A percentile compares a stretch with the other conserved stretches of the same genome.
Conservation (phyloP, 2,888 invertebrate genomes). For the Quadriops clusia region DNA sequence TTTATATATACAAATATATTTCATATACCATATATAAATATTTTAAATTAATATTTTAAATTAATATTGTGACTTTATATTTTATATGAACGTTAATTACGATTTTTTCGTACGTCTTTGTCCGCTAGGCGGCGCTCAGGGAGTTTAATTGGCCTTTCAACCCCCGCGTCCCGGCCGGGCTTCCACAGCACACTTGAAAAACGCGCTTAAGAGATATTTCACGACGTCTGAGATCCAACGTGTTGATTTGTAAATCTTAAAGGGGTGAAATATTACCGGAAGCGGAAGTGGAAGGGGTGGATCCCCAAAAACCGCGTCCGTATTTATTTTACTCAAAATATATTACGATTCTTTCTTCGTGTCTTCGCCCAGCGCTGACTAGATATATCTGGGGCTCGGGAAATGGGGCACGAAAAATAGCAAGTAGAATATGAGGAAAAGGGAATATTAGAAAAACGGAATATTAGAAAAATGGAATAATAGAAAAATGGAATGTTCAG, state of each 20-base stretch:
- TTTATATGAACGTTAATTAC: too few relatives aligned
- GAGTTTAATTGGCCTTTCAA: too few relatives aligned
- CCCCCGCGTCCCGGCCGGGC: not conserved
- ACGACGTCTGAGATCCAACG: slow-evolving; percentile 24
- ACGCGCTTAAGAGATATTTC: slow-evolving; percentile 6
- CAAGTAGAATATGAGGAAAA: too few relatives aligned
- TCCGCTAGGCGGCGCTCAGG: too few relatives aligned
- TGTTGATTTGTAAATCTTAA: slow-evolving; percentile 27
- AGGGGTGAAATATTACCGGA: slow-evolving; percentile 31
- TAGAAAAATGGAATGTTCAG: not conserved
- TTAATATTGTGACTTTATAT: too few relatives aligned
- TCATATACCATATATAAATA: too few relatives aligned
- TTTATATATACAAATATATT: too few relatives aligned
- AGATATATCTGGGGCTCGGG: not conserved
- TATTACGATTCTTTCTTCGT: slow-evolving; percentile 5
- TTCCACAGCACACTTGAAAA: slow-evolving; percentile 1
- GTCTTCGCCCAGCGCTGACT: not conserved
- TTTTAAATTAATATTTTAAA: too few relatives aligned
- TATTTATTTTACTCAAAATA: slow-evolving; percentile 9
- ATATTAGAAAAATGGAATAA: not conserved
- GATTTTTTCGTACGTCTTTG: too few relatives aligned
- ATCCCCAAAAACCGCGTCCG: slow-evolving; percentile 5
- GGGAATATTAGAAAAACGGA: too few relatives aligned
- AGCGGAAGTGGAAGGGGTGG: slow-evolving; percentile 24
- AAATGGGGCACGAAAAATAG: too few relatives aligned